Conservation (phyloP, 1,140 invertebrate genomes). For the Drosophila parabipectinata region DNA sequence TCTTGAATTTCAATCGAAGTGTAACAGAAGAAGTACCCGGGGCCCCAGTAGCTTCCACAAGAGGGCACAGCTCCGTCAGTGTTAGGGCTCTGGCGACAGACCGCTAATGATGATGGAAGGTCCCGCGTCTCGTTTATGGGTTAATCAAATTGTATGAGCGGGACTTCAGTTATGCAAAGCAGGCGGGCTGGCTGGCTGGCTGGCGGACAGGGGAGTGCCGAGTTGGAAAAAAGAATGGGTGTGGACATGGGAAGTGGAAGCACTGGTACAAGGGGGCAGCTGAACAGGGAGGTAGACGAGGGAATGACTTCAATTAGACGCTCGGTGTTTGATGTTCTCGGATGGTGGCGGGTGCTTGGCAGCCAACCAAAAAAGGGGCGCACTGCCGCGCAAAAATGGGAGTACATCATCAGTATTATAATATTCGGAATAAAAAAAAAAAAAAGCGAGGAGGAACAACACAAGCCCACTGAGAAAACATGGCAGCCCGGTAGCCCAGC, state of each 20-base stretch:
- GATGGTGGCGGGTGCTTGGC: constrained; percentile 57
- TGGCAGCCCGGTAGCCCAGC: constrained; percentile 47
- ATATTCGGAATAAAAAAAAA: constrained; percentile 12
- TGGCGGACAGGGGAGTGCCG: constrained; percentile 21
- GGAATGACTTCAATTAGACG: constrained; percentile 74
- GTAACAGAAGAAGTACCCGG: constrained; percentile 59
- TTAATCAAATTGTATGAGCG: constrained; percentile 75
- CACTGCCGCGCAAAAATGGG: constrained; percentile 40
- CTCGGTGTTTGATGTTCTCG: constrained; percentile 52
- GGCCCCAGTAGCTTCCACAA: constrained; percentile 15
- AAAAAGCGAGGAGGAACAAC: background rate
- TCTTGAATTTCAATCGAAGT: constrained; percentile 75
- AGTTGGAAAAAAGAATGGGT: constrained; percentile 11
- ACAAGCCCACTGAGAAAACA: constrained; percentile 47
- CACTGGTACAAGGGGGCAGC: background rate
- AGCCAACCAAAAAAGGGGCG: constrained; percentile 75
- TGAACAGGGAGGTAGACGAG: constrained; percentile 4
- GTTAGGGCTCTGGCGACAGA: constrained; percentile 23
- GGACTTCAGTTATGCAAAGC: constrained; percentile 67
- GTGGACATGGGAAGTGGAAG: constrained; percentile 1
- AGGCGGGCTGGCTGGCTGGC: constrained; percentile 3
- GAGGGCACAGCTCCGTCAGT: constrained; percentile 9
- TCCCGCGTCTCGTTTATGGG: constrained; percentile 60
- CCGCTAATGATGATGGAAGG: constrained; percentile 79
- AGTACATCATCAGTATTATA: constrained; percentile 20